Base-by-base conservation (phyloP, 2,888 invertebrate genomes). In the Pristionchus fissidentatus region DNA sequence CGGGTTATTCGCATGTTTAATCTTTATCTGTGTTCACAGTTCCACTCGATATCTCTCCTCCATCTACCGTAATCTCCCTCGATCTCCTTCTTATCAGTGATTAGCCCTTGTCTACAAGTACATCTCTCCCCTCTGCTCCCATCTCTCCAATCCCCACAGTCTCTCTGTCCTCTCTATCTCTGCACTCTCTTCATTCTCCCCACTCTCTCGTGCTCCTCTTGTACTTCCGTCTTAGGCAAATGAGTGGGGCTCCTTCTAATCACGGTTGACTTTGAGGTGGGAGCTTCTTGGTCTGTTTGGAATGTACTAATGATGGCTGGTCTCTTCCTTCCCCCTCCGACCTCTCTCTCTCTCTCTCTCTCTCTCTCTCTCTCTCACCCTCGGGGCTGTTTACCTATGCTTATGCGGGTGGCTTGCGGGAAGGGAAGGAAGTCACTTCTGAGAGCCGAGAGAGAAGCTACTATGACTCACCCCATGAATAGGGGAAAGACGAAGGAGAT, bases 181-280 rank as follows among this genome's bases (percentile, higher is more conserved):
- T 41, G 26, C 26, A 0, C 70, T 43, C 70, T 70, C 70, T 43
- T 26, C 70, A 26, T 26, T 70, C 70, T 1, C 70, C 26, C 0
- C 70, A 70, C 26, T 70, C 41, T 70, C 43, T 70, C n/a, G 1
- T n/a, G n/a, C n/a, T 43, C 70, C 26, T n/a, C 70, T 41, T 70
- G 70, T 70, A 70, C 70, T 41, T 70, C 70, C 70, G 70, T n/a
- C n/a, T n/a, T 70, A 70, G 70, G 41, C 70, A 70, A 70, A 70
- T 70, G n/a, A 70, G n/a, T 32, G 19, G 60, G 62, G 70, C n/a
- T 38, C 41, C 43, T 70, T 43, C n/a, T 70, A 70, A 70, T 70
- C 70, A 70, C 41, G 55, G 55, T 55, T 70, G 70, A 70, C 41
- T 70, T 70, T 41, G 66, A 29, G n/a, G 52, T 49, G 46, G 75